Evolutionary conservation across 2,797 vertebrate species (phyloP), one percentile per base, ranked within the genome.

Genomic region (Tiaroga cobitis): DNA sequence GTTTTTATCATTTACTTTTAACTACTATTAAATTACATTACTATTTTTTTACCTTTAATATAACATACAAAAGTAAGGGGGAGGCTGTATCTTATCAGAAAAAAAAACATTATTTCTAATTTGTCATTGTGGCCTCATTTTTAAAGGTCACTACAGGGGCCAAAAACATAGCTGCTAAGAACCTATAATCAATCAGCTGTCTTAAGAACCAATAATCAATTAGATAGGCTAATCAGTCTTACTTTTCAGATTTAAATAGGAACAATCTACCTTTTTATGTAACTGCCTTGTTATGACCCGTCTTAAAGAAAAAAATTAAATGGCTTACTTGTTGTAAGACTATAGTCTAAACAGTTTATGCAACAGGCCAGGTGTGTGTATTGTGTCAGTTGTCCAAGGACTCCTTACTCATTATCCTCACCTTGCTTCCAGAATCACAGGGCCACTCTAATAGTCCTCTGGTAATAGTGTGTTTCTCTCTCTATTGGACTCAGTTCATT

Each of bases 381-480:
- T 54, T 81, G 49, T 56, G n/a, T 34, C 5, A 46, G 54, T 24
- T 73, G 56, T 46, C 75, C 56, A 82, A 82, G 49, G 70, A 74
- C 37, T 78, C 65, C n/a, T 37, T 84, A 8, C 63, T 84, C 61
- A 78, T 78, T 84, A 70, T 70, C 37, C 26, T 59, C 75, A 37
- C 63, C 37, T 43, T 56, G 49, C 49, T 29, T 29, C 32, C 46
- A 69, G 19, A 78, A 84, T 84, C 13, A 26, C 46, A 61, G 15
- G 65, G 49, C 37, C 49, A 61, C 54, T 73, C 54, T 51, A 65
- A 85, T 59, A 41, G 83, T 72, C 51, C 39, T 61, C 32, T 67
- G 46, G 46, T 56, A 77, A 68, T 76, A 54, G 24, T 69, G 65
- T 72, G 26, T 43, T 65, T 49, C 10, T 56, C 5, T 74, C 15